Evolutionary conservation across 2,113 vertebrate genomes (phyloP), one percentile per base, ranked within the genome.

Genomic region (Scomber japonicus): DNA sequence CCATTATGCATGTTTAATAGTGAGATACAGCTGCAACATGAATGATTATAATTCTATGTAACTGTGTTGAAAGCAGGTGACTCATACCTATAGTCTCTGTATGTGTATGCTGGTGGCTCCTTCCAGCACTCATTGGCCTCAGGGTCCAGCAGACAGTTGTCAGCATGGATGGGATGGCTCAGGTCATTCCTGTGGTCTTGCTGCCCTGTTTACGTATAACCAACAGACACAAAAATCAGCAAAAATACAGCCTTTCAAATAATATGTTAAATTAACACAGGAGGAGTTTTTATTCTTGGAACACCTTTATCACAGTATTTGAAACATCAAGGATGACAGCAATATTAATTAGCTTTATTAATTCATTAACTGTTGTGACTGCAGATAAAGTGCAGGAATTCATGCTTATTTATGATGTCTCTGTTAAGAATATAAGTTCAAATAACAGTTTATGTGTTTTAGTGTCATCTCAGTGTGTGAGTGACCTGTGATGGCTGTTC

Each of bases 111-210:
- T 0, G 98, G 98, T 11, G 97, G 96, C 46, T 99, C 97, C 85
- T 99, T 99, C 97, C 97, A 99, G 92, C 98, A 99, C 73, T 98
- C 97, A 0, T 97, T 96, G 87, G 97, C 97, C 70, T 99, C 97
- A 0, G 98, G 96, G 82, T 99, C 98, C 87, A 99, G 85, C 21
- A 99, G 95, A 86, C 98, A 99, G 91, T 99, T 99, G 88, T 99
- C 98, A 0, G 98, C 98, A 0, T 99, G 98, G 87, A 99, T 99
- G 55, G 98, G 98, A 78, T 99, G 98, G 77, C 98, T 99, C 67
- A 99, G 95, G 89, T 99, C 98, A 4, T 96, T 97, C 80, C 98
- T 97, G 71, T 95, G 95, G n/a, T 98, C 97, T 83, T 99, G 98
- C 70, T 98, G 97, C 66, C 97, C 98, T 99, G 56, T 59, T 49